A percentile compares a stretch with the other conserved stretches of the same genome.
These are phyloP conservation scores for Lonchura striata DNA, from an alignment of 2,113 vertebrate genomes.

Conservation along the genomic window DNA sequence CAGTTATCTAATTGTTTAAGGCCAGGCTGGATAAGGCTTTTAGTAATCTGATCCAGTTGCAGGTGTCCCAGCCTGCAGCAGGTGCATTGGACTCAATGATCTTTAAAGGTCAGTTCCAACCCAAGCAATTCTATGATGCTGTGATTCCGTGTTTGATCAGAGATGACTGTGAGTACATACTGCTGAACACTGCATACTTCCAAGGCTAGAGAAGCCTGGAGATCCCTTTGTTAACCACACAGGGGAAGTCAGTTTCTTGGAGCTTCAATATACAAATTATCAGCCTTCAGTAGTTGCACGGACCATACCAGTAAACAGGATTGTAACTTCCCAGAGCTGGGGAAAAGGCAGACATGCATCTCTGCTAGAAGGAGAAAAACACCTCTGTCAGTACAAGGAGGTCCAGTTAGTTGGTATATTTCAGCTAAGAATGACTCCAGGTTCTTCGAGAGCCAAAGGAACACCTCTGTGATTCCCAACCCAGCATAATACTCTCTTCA, in stretches of 20 bases:
- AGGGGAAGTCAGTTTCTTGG: not conserved
- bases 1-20: not conserved
- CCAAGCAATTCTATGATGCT: not conserved
- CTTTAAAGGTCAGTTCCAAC: not conserved
- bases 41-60: not conserved
- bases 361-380: not conserved
- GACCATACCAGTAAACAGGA: not conserved
- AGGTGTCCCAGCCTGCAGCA: not conserved
- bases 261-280: not conserved
- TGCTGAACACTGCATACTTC: not conserved
- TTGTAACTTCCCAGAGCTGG: not conserved
- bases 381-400: not conserved
- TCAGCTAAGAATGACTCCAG: not conserved
- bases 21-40: not conserved
- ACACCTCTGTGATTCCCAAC: not conserved
- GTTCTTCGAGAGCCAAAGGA: not conserved
- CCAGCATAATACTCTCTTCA: not conserved
- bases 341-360: not conserved
- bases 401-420: not conserved
- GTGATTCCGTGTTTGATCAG: not conserved
- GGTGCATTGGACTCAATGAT: not conserved
- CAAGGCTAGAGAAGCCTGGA: not conserved
- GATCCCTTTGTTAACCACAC: not conserved
- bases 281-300: not conserved
- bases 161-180: fast-evolving